Conservation (phyloP, 1,140 invertebrate species). For the Drosophila biarmipes region DNA sequence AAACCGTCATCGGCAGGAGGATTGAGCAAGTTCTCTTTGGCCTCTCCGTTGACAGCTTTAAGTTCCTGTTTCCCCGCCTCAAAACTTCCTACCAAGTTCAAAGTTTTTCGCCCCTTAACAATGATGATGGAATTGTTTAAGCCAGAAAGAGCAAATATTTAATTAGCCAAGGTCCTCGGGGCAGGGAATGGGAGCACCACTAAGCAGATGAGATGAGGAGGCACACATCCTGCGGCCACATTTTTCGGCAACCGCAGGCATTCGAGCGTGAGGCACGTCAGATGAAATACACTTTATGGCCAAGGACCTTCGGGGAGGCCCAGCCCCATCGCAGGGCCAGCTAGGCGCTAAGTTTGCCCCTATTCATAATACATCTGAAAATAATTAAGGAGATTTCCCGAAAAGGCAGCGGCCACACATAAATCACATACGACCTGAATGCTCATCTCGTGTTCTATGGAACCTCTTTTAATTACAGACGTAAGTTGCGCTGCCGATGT, state of each 20-base stretch:
- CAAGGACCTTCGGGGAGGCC: slow-evolving; percentile 48
- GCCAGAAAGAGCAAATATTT: slow-evolving; percentile 70
- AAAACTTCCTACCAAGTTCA: slow-evolving; percentile 1
- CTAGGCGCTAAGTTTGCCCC: slow-evolving; percentile 43
- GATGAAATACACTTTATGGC: slow-evolving; percentile 60
- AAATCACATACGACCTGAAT: slow-evolving; percentile 47
- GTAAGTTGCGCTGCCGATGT: slow-evolving; percentile 2
- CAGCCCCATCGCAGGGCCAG: slow-evolving; percentile 38
- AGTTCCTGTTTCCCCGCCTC: slow-evolving; percentile 19
- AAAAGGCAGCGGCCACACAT: slow-evolving; percentile 27
- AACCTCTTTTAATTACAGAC: slow-evolving; percentile 18
- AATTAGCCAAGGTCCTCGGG: slow-evolving; percentile 54
- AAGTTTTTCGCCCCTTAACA: slow-evolving; percentile 39
- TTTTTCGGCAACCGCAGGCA: slow-evolving; percentile 44
- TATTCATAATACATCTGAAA: slow-evolving; percentile 60
- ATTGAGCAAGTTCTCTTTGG: slow-evolving; percentile 18
- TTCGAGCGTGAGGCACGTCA: slow-evolving; percentile 61
- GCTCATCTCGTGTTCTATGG: slow-evolving; percentile 10
- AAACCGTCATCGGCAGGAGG: slow-evolving; percentile 36
- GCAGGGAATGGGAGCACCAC: background rate
- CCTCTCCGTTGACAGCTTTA: slow-evolving; percentile 24
- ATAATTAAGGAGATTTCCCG: slow-evolving; percentile 67
- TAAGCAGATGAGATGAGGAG: slow-evolving; percentile 14
- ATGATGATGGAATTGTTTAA: slow-evolving; percentile 60
- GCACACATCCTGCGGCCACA: slow-evolving; percentile 55